Evolutionary conservation across 2,888 invertebrate genomes (phyloP), one percentile per base, ranked within the genome.

Genomic region (Erebia palarica): DNA sequence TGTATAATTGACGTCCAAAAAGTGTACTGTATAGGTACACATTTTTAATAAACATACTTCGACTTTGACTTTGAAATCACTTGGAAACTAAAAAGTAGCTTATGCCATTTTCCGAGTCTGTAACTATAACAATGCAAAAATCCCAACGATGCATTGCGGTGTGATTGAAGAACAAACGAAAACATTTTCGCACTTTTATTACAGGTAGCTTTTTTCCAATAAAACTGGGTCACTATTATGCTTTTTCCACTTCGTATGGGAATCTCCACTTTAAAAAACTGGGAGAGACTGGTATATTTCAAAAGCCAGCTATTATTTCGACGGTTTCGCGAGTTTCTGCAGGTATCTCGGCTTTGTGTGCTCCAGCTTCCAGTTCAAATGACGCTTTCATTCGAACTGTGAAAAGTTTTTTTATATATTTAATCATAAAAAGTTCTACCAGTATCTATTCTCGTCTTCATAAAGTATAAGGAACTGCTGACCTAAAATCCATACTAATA

Each of bases 281-380:
- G 27, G 36, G 53, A 65, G 18, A 55, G 16, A 49, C 63, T 13
- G 49, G 63, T 21, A 21, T 21, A 49, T 63, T 63, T 63, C 21
- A 64, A 65, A 65, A 65, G 65, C 55, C 55, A 9, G 13, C 42
- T 42, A 55, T 53, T 53, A 42, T 65, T 36, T 27, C 21, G 36
- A n/a, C 27, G 49, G 10, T n/a, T 64, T 64, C 65, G 44, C 61
- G 63, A 55, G 53, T 42, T 53, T 65, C 42, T 42, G 36, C 16
- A 65, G 53, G 42, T 65, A 42, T 65, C 53, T 65, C 9, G 13
- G 64, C 36, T 64, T 64, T 64, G 64, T 64, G 51, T 21, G n/a
- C 55, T 53, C 13, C 55, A 42, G 36, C 55, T 53, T 65, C 13
- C 53, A 42, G 16, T 65, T 53, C 65, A 55, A 55, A 55, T 55